phyloP scores from a whole-genome alignment of 2,113 vertebrate genomes.

The Rhynchopsitta pachyrhyncha region DNA sequence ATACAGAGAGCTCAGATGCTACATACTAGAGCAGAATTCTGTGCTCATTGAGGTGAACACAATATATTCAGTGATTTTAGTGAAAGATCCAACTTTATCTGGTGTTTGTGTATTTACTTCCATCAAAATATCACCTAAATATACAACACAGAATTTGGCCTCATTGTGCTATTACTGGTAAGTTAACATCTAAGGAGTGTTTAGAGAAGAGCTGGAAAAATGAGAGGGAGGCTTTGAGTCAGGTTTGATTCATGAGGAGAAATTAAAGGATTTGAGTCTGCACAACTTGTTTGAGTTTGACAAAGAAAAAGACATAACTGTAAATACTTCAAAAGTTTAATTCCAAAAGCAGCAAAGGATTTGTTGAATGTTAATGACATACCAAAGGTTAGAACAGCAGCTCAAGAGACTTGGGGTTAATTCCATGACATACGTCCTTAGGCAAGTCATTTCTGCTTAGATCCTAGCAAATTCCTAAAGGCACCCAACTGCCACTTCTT shows the following conservation, averaged over 20 bases:
- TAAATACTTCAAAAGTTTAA: conserved; percentile 49
- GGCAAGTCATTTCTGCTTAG: conserved; percentile 22
- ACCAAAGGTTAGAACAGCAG: conserved; percentile 10
- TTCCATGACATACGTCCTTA: not conserved
- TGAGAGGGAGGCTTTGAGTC: not conserved
- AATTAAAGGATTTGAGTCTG: not conserved
- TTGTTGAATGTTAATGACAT: conserved; percentile 35
- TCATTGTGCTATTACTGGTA: not conserved
- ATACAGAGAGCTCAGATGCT: not conserved
- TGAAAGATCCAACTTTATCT: not conserved
- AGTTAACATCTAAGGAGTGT: not conserved
- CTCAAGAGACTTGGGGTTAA: conserved; percentile 42
- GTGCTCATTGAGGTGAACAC: not conserved
- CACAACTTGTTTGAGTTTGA: not conserved
- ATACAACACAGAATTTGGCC: not conserved
- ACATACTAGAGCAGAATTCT: not conserved
- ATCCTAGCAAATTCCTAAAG: conserved; percentile 30
- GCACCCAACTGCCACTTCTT: not conserved
- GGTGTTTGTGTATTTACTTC: not conserved
- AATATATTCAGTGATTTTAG: not conserved
- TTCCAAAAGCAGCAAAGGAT: conserved; percentile 17
- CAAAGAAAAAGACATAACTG: not conserved
- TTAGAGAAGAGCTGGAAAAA: not conserved
- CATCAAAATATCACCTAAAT: not conserved
- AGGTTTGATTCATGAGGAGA: conserved; percentile 17